These are phyloP conservation scores for Pemphigus obesinymphae DNA, from an alignment of 1,140 invertebrate species.

Conservation along the genomic window DNA sequence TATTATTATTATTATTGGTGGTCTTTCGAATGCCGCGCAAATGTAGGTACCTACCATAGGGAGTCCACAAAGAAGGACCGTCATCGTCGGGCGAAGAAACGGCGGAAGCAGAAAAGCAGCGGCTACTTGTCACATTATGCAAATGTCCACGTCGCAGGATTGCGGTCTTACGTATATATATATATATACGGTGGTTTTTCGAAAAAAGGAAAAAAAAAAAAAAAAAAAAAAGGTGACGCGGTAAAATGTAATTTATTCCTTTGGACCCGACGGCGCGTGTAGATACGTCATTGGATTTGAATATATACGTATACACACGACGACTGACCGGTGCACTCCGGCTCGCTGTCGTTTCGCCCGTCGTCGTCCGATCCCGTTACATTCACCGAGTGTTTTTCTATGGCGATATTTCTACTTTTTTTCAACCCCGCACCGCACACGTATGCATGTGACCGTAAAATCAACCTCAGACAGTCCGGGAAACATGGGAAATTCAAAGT, in stretches of 20 bases:
- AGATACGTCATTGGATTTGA: conserved; percentile 14
- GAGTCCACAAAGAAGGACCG: not conserved
- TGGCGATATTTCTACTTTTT: not conserved
- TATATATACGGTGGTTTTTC: conserved; percentile 15
- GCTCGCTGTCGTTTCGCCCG: not conserved
- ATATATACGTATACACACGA: not conserved
- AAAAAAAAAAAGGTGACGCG: conserved; percentile 37
- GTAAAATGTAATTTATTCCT: conserved; percentile 30
- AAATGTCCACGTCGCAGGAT: conserved; percentile 28
- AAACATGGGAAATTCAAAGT: conserved; percentile 1
- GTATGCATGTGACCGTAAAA: not conserved
- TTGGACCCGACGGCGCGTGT: not conserved
- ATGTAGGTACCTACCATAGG: not conserved
- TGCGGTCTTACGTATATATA: too few relatives aligned
- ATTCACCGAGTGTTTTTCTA: not conserved
- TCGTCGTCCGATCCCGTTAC: not conserved
- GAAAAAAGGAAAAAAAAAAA: too few relatives aligned
- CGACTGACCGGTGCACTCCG: not conserved
- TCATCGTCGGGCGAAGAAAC: not conserved
- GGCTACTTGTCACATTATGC: conserved; percentile 34
- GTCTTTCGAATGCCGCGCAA: not conserved
- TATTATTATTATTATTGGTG: conserved; percentile 4
- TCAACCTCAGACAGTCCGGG: not conserved
- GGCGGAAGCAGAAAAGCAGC: not conserved
- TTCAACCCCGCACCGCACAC: not conserved